Evolutionary conservation across 2,888 invertebrate genomes (phyloP).

Genomic region (Cosmopolites sordidus): DNA sequence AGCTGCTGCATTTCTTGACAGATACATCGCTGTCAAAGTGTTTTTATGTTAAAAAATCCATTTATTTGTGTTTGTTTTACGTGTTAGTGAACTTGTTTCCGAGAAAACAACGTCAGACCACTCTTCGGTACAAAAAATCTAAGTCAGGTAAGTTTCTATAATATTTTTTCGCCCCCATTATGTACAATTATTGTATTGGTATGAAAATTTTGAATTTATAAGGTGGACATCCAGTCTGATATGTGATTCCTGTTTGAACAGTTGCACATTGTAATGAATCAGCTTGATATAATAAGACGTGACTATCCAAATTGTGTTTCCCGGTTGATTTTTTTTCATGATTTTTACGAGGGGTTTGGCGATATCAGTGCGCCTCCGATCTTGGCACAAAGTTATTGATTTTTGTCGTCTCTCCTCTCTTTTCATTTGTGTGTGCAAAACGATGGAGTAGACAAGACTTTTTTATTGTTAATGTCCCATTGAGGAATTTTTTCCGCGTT

Average conservation of each 20-base stretch:
- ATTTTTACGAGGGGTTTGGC: background rate
- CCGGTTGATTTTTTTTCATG: too few relatives aligned
- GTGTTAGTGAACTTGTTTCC: background rate
- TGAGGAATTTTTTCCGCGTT: background rate
- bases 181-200: background rate
- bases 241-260: background rate
- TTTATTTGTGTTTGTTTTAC: conserved; percentile 1
- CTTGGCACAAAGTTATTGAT: conserved; percentile 13
- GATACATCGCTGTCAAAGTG: background rate
- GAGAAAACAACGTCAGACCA: background rate
- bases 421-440: background rate
- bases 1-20: background rate
- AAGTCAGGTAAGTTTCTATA: background rate
- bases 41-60: background rate
- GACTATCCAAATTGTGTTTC: background rate
- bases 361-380: conserved; percentile 3
- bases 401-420: conserved; percentile 3
- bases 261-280: background rate
- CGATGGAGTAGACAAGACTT: background rate
- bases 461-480: background rate
- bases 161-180: too few relatives aligned
- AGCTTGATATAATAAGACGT: background rate
- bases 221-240: too few relatives aligned
- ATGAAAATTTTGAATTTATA: too few relatives aligned
- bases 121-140: background rate